Conservation (phyloP, 2,888 invertebrate species). For the Arrhopalites spinosus region DNA sequence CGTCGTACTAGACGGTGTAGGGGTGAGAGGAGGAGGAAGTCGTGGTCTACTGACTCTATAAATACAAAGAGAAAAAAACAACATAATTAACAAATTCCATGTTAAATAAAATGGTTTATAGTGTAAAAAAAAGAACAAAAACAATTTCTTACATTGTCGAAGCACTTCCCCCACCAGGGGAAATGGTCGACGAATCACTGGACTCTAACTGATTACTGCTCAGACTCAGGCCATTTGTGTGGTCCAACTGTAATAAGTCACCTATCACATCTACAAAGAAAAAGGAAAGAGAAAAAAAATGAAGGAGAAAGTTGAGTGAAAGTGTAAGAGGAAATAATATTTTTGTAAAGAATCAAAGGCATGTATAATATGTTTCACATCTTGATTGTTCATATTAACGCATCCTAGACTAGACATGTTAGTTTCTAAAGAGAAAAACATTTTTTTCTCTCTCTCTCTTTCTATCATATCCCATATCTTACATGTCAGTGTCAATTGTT, state of each 20-base stretch:
- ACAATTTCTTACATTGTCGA: no score
- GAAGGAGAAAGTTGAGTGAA: neutral
- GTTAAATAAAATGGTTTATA: no score
- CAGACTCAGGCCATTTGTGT: conserved; percentile 32
- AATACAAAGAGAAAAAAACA: no score
- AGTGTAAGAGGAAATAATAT: no score
- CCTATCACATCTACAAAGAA: conserved; percentile 46
- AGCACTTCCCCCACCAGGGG: conserved; percentile 52
- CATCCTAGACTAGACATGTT: no score
- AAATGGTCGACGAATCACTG: conserved; percentile 51
- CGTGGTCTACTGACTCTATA: conserved; percentile 31
- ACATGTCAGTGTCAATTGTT: conserved; percentile 29
- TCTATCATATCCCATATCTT: neutral
- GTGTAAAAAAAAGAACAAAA: no score
- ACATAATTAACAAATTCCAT: no score
- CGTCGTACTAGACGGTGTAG: conserved; percentile 42
- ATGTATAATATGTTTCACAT: no score
- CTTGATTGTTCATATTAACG: no score
- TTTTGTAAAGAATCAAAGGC: no score
- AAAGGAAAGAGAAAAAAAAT: neutral
- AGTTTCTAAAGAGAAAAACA: no score
- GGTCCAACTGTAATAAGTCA: conserved; percentile 45
- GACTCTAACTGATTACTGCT: conserved; percentile 42
- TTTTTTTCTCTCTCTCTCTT: neutral
- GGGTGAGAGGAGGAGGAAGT: conserved; percentile 39